phyloP scores from a whole-genome alignment of 2,888 invertebrate species.

The Podotricha telesiphe region DNA sequence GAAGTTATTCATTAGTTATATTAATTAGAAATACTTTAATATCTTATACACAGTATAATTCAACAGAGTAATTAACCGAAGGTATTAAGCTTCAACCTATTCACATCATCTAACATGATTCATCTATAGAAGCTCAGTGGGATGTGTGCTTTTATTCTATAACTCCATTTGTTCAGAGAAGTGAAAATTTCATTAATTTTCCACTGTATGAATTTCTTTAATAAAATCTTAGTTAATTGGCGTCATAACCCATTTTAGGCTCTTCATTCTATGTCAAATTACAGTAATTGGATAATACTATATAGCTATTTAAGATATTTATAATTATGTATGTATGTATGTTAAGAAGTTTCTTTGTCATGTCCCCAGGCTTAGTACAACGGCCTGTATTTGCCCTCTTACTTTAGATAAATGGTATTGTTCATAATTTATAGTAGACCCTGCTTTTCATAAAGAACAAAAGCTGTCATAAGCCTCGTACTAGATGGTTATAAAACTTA shows the following conservation, averaged over 20 bases:
- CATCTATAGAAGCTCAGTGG: constrained; percentile 79
- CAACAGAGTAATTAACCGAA: constrained; percentile 16
- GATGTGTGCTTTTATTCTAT: constrained; percentile 72
- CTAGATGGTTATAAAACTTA: constrained; percentile 20
- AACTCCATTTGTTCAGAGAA: constrained; percentile 58
- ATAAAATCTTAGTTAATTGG: constrained; percentile 71
- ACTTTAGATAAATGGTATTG: constrained; percentile 34
- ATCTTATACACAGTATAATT: background rate
- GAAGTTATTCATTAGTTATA: too few species aligned
- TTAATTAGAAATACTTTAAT: too few species aligned
- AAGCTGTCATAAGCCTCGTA: constrained; percentile 40
- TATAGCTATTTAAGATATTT: too few species aligned
- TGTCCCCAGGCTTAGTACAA: constrained; percentile 37
- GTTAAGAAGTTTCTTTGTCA: constrained; percentile 43
- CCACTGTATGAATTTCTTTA: constrained; percentile 74
- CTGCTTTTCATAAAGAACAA: constrained; percentile 37
- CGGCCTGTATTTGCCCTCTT: constrained; percentile 35
- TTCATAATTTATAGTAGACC: constrained; percentile 40
- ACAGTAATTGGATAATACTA: constrained; percentile 43
- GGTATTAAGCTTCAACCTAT: constrained; percentile 52
- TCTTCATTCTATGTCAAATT: constrained; percentile 48
- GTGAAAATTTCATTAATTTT: constrained; percentile 80
- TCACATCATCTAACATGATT: constrained; percentile 74
- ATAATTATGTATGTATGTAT: constrained; percentile 29
- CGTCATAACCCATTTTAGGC: constrained; percentile 56